phyloP scores from a whole-genome alignment of 1,140 invertebrate species.

The Zaprionus davidi region DNA sequence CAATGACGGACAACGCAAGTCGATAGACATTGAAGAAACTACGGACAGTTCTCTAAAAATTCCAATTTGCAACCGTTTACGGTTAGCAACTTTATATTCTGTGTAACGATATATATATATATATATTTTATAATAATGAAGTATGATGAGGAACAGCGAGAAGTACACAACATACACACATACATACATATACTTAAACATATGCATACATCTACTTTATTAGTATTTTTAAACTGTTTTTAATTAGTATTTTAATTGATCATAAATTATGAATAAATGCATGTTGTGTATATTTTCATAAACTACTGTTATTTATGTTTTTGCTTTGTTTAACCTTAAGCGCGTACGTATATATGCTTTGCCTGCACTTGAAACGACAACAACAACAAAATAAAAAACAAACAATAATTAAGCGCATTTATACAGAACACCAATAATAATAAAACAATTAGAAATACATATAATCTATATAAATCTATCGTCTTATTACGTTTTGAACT shows the following conservation, averaged over 20 bases:
- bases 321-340: conserved; percentile 41
- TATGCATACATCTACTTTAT: conserved; percentile 43
- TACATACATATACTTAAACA: conserved; percentile 25
- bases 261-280: conserved; percentile 51
- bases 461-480: conserved; percentile 26
- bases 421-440: conserved; percentile 59
- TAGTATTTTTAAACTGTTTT: conserved; percentile 54
- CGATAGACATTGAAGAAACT: neutral
- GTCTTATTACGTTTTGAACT: neutral
- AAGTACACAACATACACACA: conserved; percentile 27
- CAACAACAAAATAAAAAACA: conserved; percentile 31
- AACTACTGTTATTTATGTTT: conserved; percentile 48
- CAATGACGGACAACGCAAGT: neutral
- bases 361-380: conserved; percentile 43
- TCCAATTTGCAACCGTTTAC: conserved; percentile 56
- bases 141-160: neutral
- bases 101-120: conserved; percentile 39
- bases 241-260: conserved; percentile 64
- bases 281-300: conserved; percentile 63
- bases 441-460: conserved; percentile 51
- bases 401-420: conserved; percentile 64
- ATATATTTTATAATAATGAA: conserved; percentile 44
- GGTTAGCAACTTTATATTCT: conserved; percentile 45
- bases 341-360: conserved; percentile 36
- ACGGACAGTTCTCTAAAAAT: conserved; percentile 43